Evolutionary conservation across 2,797 vertebrate genomes (phyloP).

Genomic region (Hoplostethus mediterraneus): DNA sequence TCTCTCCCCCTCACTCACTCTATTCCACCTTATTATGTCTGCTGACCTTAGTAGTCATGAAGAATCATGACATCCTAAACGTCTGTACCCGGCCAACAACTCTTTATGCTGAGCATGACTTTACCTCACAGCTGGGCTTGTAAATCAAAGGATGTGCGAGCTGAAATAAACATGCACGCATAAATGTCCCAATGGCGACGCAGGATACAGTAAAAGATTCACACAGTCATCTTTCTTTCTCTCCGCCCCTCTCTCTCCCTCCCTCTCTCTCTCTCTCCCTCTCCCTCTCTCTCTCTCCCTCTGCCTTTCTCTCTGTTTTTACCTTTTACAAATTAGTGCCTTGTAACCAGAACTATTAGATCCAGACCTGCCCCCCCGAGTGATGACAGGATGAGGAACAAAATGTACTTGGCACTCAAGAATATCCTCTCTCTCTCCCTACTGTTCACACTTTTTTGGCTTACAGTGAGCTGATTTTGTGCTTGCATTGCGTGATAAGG

Average conservation of each 20-base stretch:
- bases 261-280: neutral
- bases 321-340: neutral
- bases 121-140: neutral
- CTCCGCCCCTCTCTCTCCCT: neutral
- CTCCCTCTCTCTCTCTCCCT: neutral
- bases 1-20: too few species aligned
- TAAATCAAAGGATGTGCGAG: slow-evolving; percentile 1
- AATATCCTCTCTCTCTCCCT: neutral
- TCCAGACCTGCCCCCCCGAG: neutral
- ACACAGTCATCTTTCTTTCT: neutral
- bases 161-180: slow-evolving; percentile 14
- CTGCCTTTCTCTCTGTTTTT: neutral
- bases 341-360: neutral
- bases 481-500: neutral
- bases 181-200: neutral
- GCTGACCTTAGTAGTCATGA: too few species aligned
- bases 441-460: neutral
- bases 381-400: slow-evolving; percentile 11
- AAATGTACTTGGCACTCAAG: neutral
- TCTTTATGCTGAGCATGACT: neutral
- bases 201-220: neutral
- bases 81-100: neutral
- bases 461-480: neutral
- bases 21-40: too few species aligned
- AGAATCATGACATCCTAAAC: slow-evolving; percentile 18